Percentiles rank a stretch among this genome's conserved stretches.
These are phyloP conservation scores for Dicerorhinus sumatrensis DNA, from an alignment of 2,113 vertebrate genomes.

Conservation along the genomic window DNA sequence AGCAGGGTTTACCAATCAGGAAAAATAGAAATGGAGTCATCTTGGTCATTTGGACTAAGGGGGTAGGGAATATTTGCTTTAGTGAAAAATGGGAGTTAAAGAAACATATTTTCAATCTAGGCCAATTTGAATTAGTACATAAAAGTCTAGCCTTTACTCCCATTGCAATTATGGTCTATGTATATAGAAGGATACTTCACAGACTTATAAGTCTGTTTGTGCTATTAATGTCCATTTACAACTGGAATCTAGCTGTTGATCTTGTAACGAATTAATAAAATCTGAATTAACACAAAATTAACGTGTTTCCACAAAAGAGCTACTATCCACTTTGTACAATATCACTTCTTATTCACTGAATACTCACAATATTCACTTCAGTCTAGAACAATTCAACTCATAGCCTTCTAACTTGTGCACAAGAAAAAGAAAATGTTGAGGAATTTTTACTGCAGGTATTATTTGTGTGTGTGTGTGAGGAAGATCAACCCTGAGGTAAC, in stretches of 20 bases:
- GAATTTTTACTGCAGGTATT: background rate
- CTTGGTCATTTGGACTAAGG: conserved; percentile 45
- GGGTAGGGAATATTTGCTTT: conserved; percentile 36
- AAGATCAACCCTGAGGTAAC: too few relatives aligned
- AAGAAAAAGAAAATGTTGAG: conserved; percentile 1
- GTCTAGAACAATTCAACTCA: conserved; percentile 32
- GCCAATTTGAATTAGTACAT: conserved; percentile 37
- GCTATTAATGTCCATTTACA: conserved; percentile 37
- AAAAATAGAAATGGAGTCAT: conserved; percentile 56
- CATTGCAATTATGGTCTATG: background rate
- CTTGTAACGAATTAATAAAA: conserved; percentile 55
- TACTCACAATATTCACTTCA: conserved; percentile 3
- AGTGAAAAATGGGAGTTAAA: conserved; percentile 35
- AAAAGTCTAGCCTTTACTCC: conserved; percentile 2
- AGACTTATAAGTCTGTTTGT: conserved; percentile 21
- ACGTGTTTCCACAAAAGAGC: conserved; percentile 47
- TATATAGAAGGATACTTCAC: background rate
- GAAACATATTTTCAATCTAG: conserved; percentile 43
- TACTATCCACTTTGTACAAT: background rate
- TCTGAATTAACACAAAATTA: conserved; percentile 59
- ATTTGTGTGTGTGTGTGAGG: too few relatives aligned
- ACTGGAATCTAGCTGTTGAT: background rate
- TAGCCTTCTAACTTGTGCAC: background rate
- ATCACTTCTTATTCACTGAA: conserved; percentile 30
- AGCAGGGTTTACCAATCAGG: conserved; percentile 35